Conservation (phyloP, 2,888 invertebrate species). For the Sicus ferrugineus region DNA sequence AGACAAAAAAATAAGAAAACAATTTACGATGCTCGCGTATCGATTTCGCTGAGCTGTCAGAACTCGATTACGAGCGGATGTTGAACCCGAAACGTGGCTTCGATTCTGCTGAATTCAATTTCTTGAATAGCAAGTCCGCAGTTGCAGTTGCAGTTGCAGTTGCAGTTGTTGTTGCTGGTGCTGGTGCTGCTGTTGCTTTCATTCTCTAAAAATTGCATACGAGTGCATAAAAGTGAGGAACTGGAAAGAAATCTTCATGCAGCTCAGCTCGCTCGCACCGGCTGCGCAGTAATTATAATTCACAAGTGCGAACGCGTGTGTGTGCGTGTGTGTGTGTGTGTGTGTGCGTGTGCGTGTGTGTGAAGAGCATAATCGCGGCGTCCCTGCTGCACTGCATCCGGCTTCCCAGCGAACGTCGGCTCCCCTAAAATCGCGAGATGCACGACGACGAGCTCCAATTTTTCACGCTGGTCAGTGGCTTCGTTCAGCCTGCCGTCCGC, state of each 20-base stretch:
- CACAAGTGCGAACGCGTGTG: background rate
- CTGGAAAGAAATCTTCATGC: background rate
- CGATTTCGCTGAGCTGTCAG: no score
- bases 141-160: no score
- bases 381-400: background rate
- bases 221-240: no score
- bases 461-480: conserved; percentile 29
- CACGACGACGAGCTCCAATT: conserved; percentile 18
- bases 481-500: background rate
- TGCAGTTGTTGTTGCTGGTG: background rate
- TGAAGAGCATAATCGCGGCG: background rate
- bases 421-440: background rate
- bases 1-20: no score
- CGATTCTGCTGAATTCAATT: background rate
- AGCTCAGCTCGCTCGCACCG: background rate
- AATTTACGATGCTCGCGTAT: no score
- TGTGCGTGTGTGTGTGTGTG: background rate
- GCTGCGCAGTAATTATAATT: conserved; percentile 10
- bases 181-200: background rate
- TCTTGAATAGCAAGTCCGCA: background rate
- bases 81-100: background rate
- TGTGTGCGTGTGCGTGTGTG: background rate
- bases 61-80: background rate
- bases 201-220: background rate
- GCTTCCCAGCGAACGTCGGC: background rate